phyloP scores from a whole-genome alignment of 2,113 vertebrate genomes.

The Periophthalmus modestus region DNA sequence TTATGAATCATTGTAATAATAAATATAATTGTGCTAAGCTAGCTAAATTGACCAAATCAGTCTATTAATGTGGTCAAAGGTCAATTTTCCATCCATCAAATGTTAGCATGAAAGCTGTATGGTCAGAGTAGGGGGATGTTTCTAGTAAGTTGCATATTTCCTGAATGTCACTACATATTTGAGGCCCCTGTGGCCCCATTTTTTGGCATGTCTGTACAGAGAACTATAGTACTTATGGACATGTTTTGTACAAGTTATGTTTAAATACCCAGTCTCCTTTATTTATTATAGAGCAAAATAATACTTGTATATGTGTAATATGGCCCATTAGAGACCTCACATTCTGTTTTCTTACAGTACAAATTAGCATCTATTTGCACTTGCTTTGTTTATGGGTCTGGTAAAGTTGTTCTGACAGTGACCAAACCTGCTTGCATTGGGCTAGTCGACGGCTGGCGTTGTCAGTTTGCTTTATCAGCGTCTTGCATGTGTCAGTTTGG shows the following conservation, averaged over 20 bases:
- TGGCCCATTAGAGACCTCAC: background rate
- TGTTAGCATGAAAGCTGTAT: background rate
- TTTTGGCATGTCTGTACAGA: background rate
- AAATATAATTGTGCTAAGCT: no score
- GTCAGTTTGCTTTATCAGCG: constrained; percentile 38
- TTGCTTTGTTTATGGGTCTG: background rate
- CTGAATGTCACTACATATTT: background rate
- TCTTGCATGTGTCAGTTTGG: constrained; percentile 2
- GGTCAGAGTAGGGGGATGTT: no score
- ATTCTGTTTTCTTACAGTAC: background rate
- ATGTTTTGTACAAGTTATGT: background rate
- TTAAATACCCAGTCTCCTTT: background rate
- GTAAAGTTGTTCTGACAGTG: background rate
- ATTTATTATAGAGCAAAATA: no score
- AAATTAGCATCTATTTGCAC: background rate
- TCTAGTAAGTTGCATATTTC: background rate
- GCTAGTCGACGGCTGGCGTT: constrained; percentile 2
- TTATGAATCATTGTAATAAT: no score
- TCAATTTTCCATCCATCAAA: no score
- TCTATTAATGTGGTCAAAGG: no score
- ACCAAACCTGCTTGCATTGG: background rate
- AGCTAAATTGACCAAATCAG: no score
- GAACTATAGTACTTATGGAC: background rate
- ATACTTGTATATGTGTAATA: background rate
- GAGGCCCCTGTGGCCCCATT: background rate